Percentiles rank a stretch among this genome's conserved stretches.
Evolutionary conservation across 2,888 invertebrate genomes (phyloP).

Genomic region (Tricholauxania praeusta): DNA sequence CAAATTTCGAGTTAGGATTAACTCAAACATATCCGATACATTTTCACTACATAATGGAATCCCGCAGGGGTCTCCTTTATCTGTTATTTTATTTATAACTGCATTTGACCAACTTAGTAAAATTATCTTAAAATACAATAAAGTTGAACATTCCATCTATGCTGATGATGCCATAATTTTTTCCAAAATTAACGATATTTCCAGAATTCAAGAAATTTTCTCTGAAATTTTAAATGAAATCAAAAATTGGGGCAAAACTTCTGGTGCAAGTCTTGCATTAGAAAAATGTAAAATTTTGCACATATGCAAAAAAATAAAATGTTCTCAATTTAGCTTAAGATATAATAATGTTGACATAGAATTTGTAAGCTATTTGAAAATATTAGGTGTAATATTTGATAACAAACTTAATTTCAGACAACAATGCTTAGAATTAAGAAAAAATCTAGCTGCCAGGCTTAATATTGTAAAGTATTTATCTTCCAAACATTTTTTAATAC

Average conservation of each 20-base stretch:
- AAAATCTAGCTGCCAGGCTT: no score
- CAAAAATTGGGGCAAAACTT: no score
- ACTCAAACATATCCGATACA: slow-evolving; percentile 5
- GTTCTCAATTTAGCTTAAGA: not conserved
- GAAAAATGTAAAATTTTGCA: no score
- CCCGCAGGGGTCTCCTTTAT: slow-evolving; percentile 20
- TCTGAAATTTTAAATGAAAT: no score
- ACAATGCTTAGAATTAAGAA: no score
- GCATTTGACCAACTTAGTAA: slow-evolving; percentile 27
- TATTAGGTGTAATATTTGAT: no score
- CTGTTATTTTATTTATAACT: slow-evolving; percentile 24
- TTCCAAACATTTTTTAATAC: not conserved
- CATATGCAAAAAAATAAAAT: not conserved
- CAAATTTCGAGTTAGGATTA: slow-evolving; percentile 29
- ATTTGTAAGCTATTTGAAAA: not conserved
- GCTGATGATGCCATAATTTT: slow-evolving; percentile 24
- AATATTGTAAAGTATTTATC: not conserved
- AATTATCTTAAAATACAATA: slow-evolving; percentile 31
- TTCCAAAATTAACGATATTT: no score
- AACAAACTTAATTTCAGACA: no score
- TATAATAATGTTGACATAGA: slow-evolving; percentile 1
- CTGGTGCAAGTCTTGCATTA: no score
- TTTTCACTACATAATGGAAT: slow-evolving; percentile 29
- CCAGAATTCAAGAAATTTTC: no score
- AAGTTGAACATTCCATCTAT: slow-evolving; percentile 19